Evolutionary conservation across 2,113 vertebrate genomes (phyloP), one percentile per base, ranked within the genome.

Genomic region (Cygnus atratus): DNA sequence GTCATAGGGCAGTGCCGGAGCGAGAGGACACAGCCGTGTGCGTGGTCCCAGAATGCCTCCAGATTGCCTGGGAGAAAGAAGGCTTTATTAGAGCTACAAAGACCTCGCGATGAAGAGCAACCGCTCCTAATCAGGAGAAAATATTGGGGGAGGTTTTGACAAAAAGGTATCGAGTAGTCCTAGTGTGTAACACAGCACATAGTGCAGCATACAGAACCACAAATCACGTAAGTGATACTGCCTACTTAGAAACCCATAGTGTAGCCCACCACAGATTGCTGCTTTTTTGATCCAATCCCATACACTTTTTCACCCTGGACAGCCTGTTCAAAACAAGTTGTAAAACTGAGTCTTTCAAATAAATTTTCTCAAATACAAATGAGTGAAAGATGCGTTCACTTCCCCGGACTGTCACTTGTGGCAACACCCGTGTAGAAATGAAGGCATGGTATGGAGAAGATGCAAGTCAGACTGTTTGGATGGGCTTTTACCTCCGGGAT

Each of bases 11-110:
- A 95, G 59, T 15, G 4, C 46, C 41, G 52, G 79, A 87, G 55
- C 48, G 83, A 91, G 91, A 68, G 84, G 78, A 96, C 90, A 75
- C 74, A 74, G 92, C 80, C 41, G 63, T 55, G 92, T 96, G 89
- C 90, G 0, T 67, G 92, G 92, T 93, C 88, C 80, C 95, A 76
- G 93, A 91, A 76, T 96, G 88, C 92, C 92, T 95, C 9, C 0
- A 95, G 92, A 96, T 82, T 58, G 91, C 91, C 95, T 87, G 86
- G 91, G 96, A 98, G 97, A 97, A 94, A 92, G 96, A 76, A 95
- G 98, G 98, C 98, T 98, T 98, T 93, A 90, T 95, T 55, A 88
- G 87, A 67, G 72, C 16, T 73, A 94, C 96, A 97, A 97, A 97
- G 97, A 87, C 39, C 81, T 96, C 18, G 63, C 5, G 11, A 28